These are phyloP conservation scores for Anticlea derivata DNA, from an alignment of 2,888 invertebrate species.

Conservation along the genomic window DNA sequence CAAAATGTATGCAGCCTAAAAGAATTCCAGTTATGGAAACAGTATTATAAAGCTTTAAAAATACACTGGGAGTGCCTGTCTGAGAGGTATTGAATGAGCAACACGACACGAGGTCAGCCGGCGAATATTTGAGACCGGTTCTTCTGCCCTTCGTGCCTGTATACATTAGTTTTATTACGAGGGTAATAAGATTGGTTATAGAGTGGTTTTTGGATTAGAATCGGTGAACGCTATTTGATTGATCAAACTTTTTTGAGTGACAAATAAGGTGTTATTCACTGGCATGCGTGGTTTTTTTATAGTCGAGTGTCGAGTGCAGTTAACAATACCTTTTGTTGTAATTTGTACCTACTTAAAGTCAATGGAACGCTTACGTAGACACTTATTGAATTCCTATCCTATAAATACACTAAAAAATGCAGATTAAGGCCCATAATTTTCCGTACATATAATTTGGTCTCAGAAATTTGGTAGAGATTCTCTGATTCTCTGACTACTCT, in stretches of 20 bases:
- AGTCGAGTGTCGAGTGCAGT: slow-evolving; percentile 13
- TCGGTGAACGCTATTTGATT: slow-evolving; percentile 38
- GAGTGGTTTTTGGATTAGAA: slow-evolving; percentile 19
- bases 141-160: slow-evolving; percentile 20
- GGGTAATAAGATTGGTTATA: slow-evolving; percentile 27
- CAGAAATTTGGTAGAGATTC: too few relatives aligned
- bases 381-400: too few relatives aligned
- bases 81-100: slow-evolving; percentile 38
- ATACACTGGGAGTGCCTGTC: slow-evolving; percentile 32
- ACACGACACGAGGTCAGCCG: slow-evolving; percentile 41
- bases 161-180: slow-evolving; percentile 28
- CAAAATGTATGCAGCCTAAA: too few relatives aligned
- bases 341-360: slow-evolving; percentile 3
- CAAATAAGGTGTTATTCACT: slow-evolving; percentile 44
- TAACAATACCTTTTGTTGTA: slow-evolving; percentile 23
- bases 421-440: too few relatives aligned
- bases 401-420: too few relatives aligned
- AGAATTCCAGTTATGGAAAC: slow-evolving; percentile 26
- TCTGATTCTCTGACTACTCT: too few relatives aligned
- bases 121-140: slow-evolving; percentile 45
- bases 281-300: slow-evolving; percentile 35
- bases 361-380: too few relatives aligned
- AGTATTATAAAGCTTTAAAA: slow-evolving; percentile 30
- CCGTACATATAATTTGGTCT: too few relatives aligned
- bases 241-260: slow-evolving; percentile 42